phyloP scores from a whole-genome alignment of 2,797 vertebrate species.

The Eutrigla gurnardus region DNA sequence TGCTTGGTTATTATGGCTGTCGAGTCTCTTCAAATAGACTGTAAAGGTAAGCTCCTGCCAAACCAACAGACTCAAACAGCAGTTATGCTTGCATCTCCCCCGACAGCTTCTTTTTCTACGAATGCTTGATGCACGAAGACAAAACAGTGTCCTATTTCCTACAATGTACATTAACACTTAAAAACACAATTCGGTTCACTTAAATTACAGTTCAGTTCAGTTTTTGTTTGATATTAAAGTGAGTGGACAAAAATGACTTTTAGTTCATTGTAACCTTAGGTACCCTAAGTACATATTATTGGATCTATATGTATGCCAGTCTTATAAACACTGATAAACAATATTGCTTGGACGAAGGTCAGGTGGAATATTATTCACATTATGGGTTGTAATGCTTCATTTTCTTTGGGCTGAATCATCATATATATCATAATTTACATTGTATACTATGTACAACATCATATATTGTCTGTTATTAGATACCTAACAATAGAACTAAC shows the following conservation, averaged over 20 bases:
- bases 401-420: background rate
- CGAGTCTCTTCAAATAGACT: constrained; percentile 66
- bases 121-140: constrained; percentile 4
- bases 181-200: background rate
- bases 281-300: background rate
- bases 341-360: constrained; percentile 7
- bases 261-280: background rate
- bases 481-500: background rate
- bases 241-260: background rate
- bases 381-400: background rate
- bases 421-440: too few species aligned
- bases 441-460: background rate
- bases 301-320: background rate
- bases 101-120: constrained; percentile 33
- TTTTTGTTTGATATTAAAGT: background rate
- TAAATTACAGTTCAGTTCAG: background rate
- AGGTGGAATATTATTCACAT: constrained; percentile 10
- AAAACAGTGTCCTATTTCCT: constrained; percentile 22
- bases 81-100: constrained; percentile 29
- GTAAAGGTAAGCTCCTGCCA: constrained; percentile 53
- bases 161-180: background rate
- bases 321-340: background rate
- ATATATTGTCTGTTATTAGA: background rate
- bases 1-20: constrained; percentile 60
- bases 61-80: constrained; percentile 47